Evolutionary conservation across 2,797 vertebrate species (phyloP).

Genomic region (Protosalanx chinensis): DNA sequence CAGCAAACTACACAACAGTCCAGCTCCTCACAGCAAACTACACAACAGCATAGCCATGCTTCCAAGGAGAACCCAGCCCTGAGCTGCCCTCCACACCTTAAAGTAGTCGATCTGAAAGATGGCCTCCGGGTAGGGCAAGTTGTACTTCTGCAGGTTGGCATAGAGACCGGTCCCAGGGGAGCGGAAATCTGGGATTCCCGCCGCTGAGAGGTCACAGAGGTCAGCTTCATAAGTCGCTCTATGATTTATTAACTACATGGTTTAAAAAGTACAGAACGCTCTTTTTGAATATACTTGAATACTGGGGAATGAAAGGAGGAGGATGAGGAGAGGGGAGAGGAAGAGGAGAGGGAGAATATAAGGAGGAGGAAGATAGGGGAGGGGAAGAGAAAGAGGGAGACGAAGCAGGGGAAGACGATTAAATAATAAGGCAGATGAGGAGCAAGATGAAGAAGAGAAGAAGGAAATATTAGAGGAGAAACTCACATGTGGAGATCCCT

Average conservation of each 20-base stretch:
- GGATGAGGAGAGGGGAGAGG: background rate
- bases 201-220: conserved; percentile 66
- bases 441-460: no score
- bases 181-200: conserved; percentile 92
- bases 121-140: conserved; percentile 87
- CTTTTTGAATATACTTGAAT: background rate
- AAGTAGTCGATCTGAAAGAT: conserved; percentile 92
- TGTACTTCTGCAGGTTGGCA: conserved; percentile 86
- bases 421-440: background rate
- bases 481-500: conserved; percentile 93
- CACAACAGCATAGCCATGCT: no score
- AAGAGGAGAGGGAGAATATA: background rate
- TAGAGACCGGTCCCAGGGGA: conserved; percentile 87
- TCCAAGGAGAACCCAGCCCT: no score
- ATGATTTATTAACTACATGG: background rate
- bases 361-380: background rate
- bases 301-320: background rate
- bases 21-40: no score
- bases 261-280: background rate
- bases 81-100: conserved; percentile 67
- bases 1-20: no score
- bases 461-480: background rate
- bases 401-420: background rate
- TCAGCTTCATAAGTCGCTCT: background rate
- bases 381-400: background rate